These are phyloP conservation scores for Elymnias hypermnestra DNA, from an alignment of 1,140 invertebrate genomes.

Conservation along the genomic window DNA sequence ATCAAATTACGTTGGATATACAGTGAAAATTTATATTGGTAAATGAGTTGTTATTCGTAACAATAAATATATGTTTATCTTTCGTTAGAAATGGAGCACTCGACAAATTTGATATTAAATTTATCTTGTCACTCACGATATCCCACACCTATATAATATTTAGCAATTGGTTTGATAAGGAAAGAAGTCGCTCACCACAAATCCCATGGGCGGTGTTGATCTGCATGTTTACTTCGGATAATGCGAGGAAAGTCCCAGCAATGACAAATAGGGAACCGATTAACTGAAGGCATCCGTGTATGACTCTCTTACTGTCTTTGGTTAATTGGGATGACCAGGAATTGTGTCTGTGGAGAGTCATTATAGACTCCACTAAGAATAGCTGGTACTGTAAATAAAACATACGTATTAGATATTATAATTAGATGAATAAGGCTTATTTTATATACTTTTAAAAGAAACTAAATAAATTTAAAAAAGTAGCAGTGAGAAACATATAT, in stretches of 20 bases:
- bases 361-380: slow-evolving; percentile 59
- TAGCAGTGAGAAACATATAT: no score
- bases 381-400: slow-evolving; percentile 56
- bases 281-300: slow-evolving; percentile 62
- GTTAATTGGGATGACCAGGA: slow-evolving; percentile 63
- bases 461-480: no score
- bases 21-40: neutral
- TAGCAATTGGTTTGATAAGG: slow-evolving; percentile 1
- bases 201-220: slow-evolving; percentile 60
- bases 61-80: slow-evolving; percentile 3
- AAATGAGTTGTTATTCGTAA: neutral
- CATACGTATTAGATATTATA: neutral
- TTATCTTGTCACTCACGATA: slow-evolving; percentile 7
- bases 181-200: slow-evolving; percentile 42
- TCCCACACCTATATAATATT: neutral
- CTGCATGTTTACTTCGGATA: slow-evolving; percentile 47
- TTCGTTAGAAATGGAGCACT: slow-evolving; percentile 2
- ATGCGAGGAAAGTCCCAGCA: slow-evolving; percentile 58
- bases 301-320: slow-evolving; percentile 51
- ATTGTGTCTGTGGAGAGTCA: slow-evolving; percentile 62
- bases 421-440: neutral
- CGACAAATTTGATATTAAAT: neutral
- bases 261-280: slow-evolving; percentile 59
- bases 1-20: no score
- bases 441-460: no score